A percentile compares a stretch with the other conserved stretches of the same genome.
These are phyloP conservation scores for Craniophora ligustri DNA, from an alignment of 2,888 invertebrate species.

Conservation along the genomic window DNA sequence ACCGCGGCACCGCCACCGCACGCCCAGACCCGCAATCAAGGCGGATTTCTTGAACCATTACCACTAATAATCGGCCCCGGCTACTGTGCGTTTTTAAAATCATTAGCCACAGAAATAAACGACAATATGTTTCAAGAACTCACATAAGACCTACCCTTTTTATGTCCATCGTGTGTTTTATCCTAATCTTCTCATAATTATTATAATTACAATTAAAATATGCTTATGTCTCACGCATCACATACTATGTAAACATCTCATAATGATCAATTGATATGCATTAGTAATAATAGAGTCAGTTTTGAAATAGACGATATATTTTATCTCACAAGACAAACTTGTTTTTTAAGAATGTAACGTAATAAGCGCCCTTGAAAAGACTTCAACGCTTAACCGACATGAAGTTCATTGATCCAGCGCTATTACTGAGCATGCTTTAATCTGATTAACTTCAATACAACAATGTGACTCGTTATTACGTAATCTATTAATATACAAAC, in stretches of 20 bases:
- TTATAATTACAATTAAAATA: constrained; percentile 30
- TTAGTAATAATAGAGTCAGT: constrained; percentile 21
- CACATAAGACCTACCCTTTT: constrained; percentile 30
- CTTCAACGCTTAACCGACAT: constrained; percentile 81
- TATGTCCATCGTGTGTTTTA: constrained; percentile 45
- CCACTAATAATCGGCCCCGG: constrained; percentile 65
- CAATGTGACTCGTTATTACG: constrained; percentile 45
- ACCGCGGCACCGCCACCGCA: too few species aligned
- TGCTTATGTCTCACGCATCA: background rate
- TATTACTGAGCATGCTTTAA: constrained; percentile 65
- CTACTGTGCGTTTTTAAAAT: constrained; percentile 72
- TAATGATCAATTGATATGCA: constrained; percentile 28
- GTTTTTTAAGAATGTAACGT: constrained; percentile 68
- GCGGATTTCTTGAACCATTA: constrained; percentile 70
- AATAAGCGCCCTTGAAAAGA: constrained; percentile 86
- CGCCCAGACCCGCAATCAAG: constrained; percentile 69
- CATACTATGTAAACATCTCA: constrained; percentile 19
- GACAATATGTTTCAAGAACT: constrained; percentile 52
- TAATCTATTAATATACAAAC: constrained; percentile 39
- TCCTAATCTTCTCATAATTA: constrained; percentile 40
- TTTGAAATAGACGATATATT: constrained; percentile 41
- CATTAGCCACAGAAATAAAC: constrained; percentile 56
- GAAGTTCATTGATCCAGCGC: constrained; percentile 76
- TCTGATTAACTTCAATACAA: constrained; percentile 59
- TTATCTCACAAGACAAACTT: constrained; percentile 48